These are phyloP conservation scores for Dryobota labecula DNA, from an alignment of 2,888 invertebrate species.

Conservation along the genomic window DNA sequence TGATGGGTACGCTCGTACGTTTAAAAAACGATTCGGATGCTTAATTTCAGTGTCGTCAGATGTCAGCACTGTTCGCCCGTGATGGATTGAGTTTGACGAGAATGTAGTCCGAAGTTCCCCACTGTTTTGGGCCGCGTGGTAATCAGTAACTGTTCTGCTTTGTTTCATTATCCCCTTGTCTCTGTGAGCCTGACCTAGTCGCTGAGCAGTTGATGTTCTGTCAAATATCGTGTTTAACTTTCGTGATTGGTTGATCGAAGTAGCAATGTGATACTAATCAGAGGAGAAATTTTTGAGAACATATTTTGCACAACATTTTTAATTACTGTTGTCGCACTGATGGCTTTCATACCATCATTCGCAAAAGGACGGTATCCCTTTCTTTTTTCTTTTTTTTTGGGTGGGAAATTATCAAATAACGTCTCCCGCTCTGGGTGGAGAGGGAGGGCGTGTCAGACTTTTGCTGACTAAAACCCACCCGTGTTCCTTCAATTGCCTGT, in stretches of 20 bases:
- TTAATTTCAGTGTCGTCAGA: constrained; percentile 87
- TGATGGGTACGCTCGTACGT: constrained; percentile 79
- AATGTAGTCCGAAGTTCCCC: constrained; percentile 53
- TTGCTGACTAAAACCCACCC: no score
- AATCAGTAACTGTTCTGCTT: constrained; percentile 28
- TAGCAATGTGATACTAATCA: not conserved
- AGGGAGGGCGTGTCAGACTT: no score
- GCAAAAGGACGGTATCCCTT: no score
- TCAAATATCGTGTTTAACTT: not conserved
- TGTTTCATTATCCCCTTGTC: constrained; percentile 19
- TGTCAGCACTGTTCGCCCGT: constrained; percentile 74
- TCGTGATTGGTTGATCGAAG: not conserved
- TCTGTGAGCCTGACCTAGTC: not conserved
- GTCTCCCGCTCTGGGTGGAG: no score
- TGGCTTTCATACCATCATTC: no score
- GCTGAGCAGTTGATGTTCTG: not conserved
- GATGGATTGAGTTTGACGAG: constrained; percentile 79
- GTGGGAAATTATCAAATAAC: no score
- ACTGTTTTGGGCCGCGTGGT: constrained; percentile 32
- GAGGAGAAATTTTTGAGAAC: no score
- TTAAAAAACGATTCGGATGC: constrained; percentile 86
- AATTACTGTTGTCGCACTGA: no score
- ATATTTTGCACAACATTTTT: no score
- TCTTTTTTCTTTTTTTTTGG: no score
- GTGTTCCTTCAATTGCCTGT: no score